These are phyloP conservation scores for Tenthredo distinguenda DNA, from an alignment of 2,888 invertebrate genomes.

Conservation along the genomic window DNA sequence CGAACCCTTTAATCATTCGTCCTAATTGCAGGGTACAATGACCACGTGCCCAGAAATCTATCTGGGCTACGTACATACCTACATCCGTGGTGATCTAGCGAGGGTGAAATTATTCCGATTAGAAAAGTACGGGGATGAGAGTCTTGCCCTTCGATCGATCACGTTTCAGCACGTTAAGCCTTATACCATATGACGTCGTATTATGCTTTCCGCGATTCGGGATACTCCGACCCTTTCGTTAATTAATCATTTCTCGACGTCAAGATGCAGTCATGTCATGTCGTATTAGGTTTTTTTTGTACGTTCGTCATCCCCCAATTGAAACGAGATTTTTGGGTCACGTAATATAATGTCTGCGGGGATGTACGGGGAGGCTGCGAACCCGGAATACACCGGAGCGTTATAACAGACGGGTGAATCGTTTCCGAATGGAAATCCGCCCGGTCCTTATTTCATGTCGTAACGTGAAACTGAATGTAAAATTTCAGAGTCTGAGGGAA, in stretches of 20 bases:
- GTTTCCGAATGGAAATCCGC: conserved; percentile 11
- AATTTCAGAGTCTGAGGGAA: background rate
- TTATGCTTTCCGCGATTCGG: background rate
- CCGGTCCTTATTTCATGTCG: background rate
- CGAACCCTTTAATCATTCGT: conserved; percentile 2
- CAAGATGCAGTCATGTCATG: too few species aligned
- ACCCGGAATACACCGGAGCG: too few species aligned
- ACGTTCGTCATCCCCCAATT: too few species aligned
- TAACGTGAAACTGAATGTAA: background rate
- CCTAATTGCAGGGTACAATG: conserved; percentile 1
- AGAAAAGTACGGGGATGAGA: conserved; percentile 16
- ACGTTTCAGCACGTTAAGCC: background rate
- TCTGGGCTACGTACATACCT: too few species aligned
- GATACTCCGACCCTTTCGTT: background rate
- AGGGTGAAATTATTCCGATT: conserved; percentile 29
- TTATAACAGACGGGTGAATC: background rate
- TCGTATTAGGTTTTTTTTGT: too few species aligned
- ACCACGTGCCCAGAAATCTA: background rate
- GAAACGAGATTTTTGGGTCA: too few species aligned
- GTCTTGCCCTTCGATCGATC: background rate
- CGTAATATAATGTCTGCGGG: too few species aligned
- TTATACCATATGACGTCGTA: background rate
- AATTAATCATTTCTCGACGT: too few species aligned
- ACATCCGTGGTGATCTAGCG: background rate
- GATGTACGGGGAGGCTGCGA: too few species aligned